Percentiles rank a stretch among this genome's conserved stretches.
Evolutionary conservation across 1,140 invertebrate species (phyloP).

Genomic region (Rhagoletis zephyria): DNA sequence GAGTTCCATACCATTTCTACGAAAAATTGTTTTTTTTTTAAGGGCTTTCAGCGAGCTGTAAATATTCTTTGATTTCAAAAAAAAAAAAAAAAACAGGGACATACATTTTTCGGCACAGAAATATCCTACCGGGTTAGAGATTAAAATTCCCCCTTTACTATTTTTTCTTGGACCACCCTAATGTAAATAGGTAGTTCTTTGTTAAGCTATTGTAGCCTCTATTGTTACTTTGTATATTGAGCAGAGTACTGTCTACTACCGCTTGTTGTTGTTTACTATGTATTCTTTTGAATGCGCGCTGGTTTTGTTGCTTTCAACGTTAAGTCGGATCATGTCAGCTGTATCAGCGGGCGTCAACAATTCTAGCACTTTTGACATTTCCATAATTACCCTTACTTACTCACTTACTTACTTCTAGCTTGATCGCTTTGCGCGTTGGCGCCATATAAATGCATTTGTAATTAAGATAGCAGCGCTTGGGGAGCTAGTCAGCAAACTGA

Average conservation of each 20-base stretch:
- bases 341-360: slow-evolving; percentile 33
- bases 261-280: background rate
- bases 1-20: too few relatives aligned
- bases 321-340: slow-evolving; percentile 36
- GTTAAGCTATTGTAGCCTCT: background rate
- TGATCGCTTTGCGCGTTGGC: slow-evolving; percentile 13
- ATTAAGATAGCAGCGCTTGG: background rate
- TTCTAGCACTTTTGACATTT: slow-evolving; percentile 50
- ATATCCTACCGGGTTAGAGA: too few relatives aligned
- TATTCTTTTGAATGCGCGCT: background rate
- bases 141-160: too few relatives aligned
- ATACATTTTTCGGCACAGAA: too few relatives aligned
- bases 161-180: too few relatives aligned
- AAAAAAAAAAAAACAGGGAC: too few relatives aligned
- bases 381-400: slow-evolving; percentile 4
- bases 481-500: background rate
- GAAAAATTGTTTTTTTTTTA: too few relatives aligned
- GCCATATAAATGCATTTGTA: background rate
- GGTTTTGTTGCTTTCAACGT: slow-evolving; percentile 9
- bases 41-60: too few relatives aligned
- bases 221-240: too few relatives aligned
- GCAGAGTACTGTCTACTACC: background rate
- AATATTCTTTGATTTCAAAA: too few relatives aligned
- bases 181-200: too few relatives aligned
- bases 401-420: background rate